Percentiles rank a stretch among this genome's conserved stretches.
phyloP scores from a whole-genome alignment of 2,888 invertebrate species.

The Graphium colonna region DNA sequence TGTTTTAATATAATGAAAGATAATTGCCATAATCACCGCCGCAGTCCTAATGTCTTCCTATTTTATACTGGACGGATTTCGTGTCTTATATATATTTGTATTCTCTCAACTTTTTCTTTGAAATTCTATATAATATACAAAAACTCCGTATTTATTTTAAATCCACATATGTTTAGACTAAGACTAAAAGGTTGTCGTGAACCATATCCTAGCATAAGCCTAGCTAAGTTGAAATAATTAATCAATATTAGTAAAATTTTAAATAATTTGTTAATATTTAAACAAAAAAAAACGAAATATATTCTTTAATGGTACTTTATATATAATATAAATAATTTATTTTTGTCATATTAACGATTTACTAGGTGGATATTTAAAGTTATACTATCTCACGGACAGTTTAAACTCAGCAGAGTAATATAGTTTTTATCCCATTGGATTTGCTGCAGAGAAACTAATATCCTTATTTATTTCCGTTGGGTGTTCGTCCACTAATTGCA shows the following conservation, averaged over 20 bases:
- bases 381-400: neutral
- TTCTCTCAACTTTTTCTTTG: neutral
- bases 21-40: constrained; percentile 20
- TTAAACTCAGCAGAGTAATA: constrained; percentile 46
- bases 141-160: constrained; percentile 22
- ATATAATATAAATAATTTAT: too few species aligned
- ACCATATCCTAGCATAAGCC: too few species aligned
- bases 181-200: too few species aligned
- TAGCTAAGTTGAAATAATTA: too few species aligned
- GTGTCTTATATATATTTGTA: constrained; percentile 31
- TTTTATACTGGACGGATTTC: constrained; percentile 1
- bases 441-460: constrained; percentile 53
- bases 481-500: constrained; percentile 73
- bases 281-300: too few species aligned
- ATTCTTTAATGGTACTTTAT: too few species aligned
- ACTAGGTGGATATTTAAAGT: too few species aligned
- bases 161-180: constrained; percentile 16
- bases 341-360: too few species aligned
- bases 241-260: too few species aligned
- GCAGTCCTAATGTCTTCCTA: constrained; percentile 6
- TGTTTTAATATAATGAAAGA: constrained; percentile 23
- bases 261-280: too few species aligned
- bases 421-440: constrained; percentile 59
- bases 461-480: constrained; percentile 76
- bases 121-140: neutral